Base-by-base conservation (phyloP, 1,140 invertebrate species). In the Cydia splendana region DNA sequence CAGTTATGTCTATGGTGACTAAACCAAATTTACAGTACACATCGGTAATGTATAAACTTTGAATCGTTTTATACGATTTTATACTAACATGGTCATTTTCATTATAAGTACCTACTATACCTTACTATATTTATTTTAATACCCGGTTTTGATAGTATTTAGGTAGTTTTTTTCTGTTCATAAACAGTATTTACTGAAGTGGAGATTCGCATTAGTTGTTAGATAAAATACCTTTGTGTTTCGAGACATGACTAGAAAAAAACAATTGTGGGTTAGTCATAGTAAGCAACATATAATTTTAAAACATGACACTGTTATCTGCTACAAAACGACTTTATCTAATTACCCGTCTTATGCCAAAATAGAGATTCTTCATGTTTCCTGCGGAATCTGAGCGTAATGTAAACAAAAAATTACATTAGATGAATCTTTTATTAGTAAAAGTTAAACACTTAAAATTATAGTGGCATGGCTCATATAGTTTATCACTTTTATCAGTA, bases 281-380 rank as follows among this genome's bases (percentile, higher is more conserved):
- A 45, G 42, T 48, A 48, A 24, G 57, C 20, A 62, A 62, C 57
- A 24, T 62, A 42, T 71, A 45, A n/a, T 71, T 71, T 71, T 20
- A 38, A 38, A 38, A 71, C 67, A 18, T 71, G 34, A 71, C 67
- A 18, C 30, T 71, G 67, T 71, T 42, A 71, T 71, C 34, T n/a
- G n/a, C 38, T 38, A 18, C 67, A 71, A 38, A 71, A 42, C 34
- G 67, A 42, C 30, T 71, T 38, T 71, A 42, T 71, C 67, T 71
- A 42, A 71, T 71, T 18, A 45, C 34, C n/a, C n/a, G 15, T 45
- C 67, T 71, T 45, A 62, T 24, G 34, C n/a, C 30, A 45, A 71
- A 71, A 45, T 15, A 42, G 15, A 71, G 65, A 38, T 69, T 69
- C 15, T 34, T 10, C 0, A 15, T 3, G 18, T 71, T 71, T 71